phyloP scores from a whole-genome alignment of 2,113 vertebrate genomes.

The Corythornis cristatus region DNA sequence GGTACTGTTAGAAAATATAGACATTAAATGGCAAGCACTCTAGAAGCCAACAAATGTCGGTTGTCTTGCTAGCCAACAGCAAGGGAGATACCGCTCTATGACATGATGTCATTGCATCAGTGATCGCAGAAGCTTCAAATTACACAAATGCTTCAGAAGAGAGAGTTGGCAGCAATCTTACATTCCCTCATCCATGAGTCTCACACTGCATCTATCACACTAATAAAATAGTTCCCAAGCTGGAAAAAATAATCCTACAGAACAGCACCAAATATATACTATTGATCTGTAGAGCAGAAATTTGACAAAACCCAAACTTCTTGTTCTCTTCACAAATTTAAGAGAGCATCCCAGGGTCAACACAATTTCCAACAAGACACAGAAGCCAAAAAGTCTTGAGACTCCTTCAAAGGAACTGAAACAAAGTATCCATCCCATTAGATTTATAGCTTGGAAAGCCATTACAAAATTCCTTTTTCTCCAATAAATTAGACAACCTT shows the following conservation, averaged over 20 bases:
- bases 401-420: background rate
- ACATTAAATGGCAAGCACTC: background rate
- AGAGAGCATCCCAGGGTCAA: background rate
- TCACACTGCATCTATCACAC: background rate
- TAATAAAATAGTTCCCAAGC: background rate
- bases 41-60: background rate
- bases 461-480: background rate
- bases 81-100: background rate
- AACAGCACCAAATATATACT: background rate
- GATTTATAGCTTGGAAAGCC: background rate
- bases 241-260: background rate
- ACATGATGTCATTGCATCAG: background rate
- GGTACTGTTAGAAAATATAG: background rate
- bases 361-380: background rate
- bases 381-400: background rate
- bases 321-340: background rate
- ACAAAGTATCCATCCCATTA: background rate
- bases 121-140: background rate
- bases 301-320: background rate
- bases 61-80: background rate
- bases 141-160: background rate
- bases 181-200: fast-evolving
- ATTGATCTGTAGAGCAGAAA: background rate
- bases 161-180: background rate
- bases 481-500: background rate